These are phyloP conservation scores for Poecilia velifera DNA, from an alignment of 2,797 vertebrate species.

Conservation along the genomic window DNA sequence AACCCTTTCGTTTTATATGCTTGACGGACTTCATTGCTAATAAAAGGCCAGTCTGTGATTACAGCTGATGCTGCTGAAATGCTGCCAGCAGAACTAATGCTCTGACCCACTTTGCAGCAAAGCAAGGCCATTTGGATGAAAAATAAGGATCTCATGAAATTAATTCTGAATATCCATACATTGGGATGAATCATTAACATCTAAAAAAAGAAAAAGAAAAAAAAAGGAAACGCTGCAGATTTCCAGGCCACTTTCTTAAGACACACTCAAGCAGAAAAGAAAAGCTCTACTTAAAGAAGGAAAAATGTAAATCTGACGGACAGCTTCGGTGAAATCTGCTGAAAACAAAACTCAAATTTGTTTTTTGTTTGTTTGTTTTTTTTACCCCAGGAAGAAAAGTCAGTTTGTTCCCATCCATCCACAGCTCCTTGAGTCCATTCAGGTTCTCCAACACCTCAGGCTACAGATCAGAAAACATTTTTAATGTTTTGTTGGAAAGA, in stretches of 20 bases:
- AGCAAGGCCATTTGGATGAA: constrained; percentile 52
- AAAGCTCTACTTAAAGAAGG: constrained; percentile 5
- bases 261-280: not conserved
- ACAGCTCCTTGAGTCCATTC: constrained; percentile 94
- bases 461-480: constrained; percentile 72
- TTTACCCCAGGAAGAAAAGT: constrained; percentile 94
- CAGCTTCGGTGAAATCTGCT: constrained; percentile 7
- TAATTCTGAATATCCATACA: constrained; percentile 34
- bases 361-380: constrained; percentile 43
- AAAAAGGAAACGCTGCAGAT: constrained; percentile 9
- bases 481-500: constrained; percentile 1
- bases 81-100: constrained; percentile 64
- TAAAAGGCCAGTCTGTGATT: constrained; percentile 65
- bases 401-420: constrained; percentile 97
- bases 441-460: constrained; percentile 98
- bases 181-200: constrained; percentile 29
- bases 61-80: constrained; percentile 56
- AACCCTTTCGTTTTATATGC: constrained; percentile 18
- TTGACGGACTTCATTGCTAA: constrained; percentile 34
- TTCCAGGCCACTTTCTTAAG: not conserved
- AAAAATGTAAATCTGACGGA: constrained; percentile 9
- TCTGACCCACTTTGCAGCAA: constrained; percentile 67
- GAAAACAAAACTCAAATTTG: constrained; percentile 20
- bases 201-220: constrained; percentile 7
- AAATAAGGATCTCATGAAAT: constrained; percentile 38